Base-by-base conservation (phyloP, 2,888 invertebrate genomes). In the Apantesis nais region DNA sequence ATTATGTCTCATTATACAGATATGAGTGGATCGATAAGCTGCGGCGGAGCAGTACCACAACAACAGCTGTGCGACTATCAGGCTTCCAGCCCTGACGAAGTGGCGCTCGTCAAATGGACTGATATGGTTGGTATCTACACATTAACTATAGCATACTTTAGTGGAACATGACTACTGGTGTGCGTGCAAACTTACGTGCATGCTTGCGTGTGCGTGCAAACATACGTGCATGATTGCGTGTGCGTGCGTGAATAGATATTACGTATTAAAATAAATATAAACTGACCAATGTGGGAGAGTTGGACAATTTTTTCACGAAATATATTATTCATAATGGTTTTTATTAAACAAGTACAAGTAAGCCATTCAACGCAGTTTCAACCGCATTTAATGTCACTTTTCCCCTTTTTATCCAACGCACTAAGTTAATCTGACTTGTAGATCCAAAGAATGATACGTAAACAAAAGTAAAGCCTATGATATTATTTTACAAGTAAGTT, bases 61-160 rank as follows among this genome's bases (percentile, higher is more conserved):
- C 95, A 95, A 78, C 93, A 95, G 80, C 85, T 95, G 72, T 95
- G 95, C 81, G 95, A 95, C 79, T 96, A 96, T 90, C 97, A 98
- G 92, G 98, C 98, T 11, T 97, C 98, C 62, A 99, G 99, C 81
- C 99, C 99, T 0, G 99, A 99, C 90, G 99, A 99, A 90, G 99
- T 99, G 78, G 98, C 99, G 4, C 95, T 99, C 70, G 98, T 99
- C 44, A 98, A 99, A 87, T 98, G 98, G 94, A 98, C 98, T 16
- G 97, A 98, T 81, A 97, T 97, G 96, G 98, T 96, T 29, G 41
- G 29, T 66, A 55, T 8, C n/a, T 14, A n/a, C 52, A 58, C 9
- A 58, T 58, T 29, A 16, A 16, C 29, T 58, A 3, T 55, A 14
- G 25, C 25, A n/a, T n/a, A 52, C 22, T n/a, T 52, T 52, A 48